phyloP scores from a whole-genome alignment of 2,888 invertebrate genomes.

The Leucoptera coffeella region DNA sequence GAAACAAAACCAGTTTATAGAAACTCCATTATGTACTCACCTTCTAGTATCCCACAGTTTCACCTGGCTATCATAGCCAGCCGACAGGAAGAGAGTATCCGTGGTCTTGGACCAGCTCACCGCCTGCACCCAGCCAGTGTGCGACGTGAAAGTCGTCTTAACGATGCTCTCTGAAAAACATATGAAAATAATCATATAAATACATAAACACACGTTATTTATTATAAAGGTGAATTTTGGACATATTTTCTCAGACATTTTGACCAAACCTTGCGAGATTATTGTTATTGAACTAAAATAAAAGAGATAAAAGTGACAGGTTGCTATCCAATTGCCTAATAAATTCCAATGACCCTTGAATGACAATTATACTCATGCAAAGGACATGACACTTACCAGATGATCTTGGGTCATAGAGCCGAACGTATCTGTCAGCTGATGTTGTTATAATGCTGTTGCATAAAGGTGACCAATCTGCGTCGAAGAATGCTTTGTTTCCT shows the following conservation, averaged over 20 bases:
- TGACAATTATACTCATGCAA: no score
- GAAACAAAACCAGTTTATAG: no score
- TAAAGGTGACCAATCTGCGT: slow-evolving; percentile 74
- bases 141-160: slow-evolving; percentile 77
- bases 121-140: slow-evolving; percentile 87
- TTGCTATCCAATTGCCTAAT: no score
- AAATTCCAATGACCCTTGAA: no score
- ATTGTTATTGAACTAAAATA: no score
- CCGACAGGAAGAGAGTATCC: slow-evolving; percentile 84
- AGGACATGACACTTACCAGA: slow-evolving; percentile 65
- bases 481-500: slow-evolving; percentile 88
- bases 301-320: no score
- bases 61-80: slow-evolving; percentile 83
- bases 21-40: no score
- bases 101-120: slow-evolving; percentile 83
- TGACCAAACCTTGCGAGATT: no score
- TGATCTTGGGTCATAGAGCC: slow-evolving; percentile 88
- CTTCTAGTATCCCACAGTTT: slow-evolving; percentile 96
- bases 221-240: no score
- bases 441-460: slow-evolving; percentile 73
- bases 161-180: slow-evolving; percentile 73
- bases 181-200: not conserved
- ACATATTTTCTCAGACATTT: no score
- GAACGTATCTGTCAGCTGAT: slow-evolving; percentile 85
- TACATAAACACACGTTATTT: no score